Evolutionary conservation across 2,113 vertebrate species (phyloP).

Genomic region (Peromyscus maniculatus): DNA sequence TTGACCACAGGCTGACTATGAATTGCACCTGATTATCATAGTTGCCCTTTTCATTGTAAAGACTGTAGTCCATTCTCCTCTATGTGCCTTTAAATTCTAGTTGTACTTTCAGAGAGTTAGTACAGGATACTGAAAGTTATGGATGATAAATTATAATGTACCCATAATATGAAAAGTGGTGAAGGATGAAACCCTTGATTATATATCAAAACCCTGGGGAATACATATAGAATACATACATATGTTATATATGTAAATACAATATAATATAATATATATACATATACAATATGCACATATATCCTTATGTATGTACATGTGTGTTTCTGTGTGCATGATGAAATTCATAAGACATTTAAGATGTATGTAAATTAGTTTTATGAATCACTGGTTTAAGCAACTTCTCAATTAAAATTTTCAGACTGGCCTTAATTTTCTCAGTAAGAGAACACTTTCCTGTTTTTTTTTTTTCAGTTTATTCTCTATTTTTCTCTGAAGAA

Average conservation of each 20-base stretch:
- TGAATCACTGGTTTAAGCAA: slow-evolving; percentile 52
- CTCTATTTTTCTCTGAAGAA: slow-evolving; percentile 28
- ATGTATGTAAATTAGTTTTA: neutral
- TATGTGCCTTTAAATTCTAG: neutral
- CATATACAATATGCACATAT: neutral
- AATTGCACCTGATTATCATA: neutral
- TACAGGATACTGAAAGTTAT: neutral
- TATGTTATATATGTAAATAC: neutral
- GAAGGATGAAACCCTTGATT: neutral
- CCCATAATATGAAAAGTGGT: neutral
- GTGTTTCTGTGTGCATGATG: neutral
- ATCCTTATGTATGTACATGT: neutral
- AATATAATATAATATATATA: neutral
- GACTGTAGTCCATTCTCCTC: neutral
- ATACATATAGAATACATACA: neutral
- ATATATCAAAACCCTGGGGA: neutral
- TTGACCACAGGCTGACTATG: neutral
- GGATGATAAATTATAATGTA: neutral
- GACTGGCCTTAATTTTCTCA: neutral
- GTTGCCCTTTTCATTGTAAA: neutral
- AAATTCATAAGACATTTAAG: slow-evolving; percentile 40
- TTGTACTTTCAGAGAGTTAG: neutral
- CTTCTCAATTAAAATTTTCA: slow-evolving; percentile 30
- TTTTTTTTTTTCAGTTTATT: slow-evolving; percentile 14
- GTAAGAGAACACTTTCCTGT: neutral